Evolutionary conservation across 2,113 vertebrate genomes (phyloP).

Genomic region (Labeo rohita): DNA sequence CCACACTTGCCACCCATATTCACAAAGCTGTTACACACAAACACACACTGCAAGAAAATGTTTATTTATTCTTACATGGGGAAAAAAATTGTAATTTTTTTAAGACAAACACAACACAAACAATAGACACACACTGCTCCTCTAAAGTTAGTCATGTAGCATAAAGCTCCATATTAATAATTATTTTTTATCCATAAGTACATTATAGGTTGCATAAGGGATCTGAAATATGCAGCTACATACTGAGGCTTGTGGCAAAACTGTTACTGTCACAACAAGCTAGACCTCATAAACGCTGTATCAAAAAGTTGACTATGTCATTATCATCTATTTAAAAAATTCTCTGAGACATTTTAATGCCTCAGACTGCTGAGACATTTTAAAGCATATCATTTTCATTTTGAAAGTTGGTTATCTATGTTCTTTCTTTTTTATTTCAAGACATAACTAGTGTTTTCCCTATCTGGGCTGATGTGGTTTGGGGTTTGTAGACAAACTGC

Average conservation of each 20-base stretch:
- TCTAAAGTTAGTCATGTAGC: background rate
- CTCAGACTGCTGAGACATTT: constrained; percentile 10
- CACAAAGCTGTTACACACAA: background rate
- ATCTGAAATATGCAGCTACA: constrained; percentile 18
- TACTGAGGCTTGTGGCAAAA: constrained; percentile 20
- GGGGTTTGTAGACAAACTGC: constrained; percentile 36
- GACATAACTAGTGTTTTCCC: constrained; percentile 17
- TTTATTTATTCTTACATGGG: background rate
- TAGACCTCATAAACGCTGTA: background rate
- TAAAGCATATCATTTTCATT: constrained; percentile 31
- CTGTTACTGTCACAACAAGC: background rate
- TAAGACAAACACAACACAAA: background rate
- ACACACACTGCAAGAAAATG: background rate
- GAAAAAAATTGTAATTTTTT: background rate
- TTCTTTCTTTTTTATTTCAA: constrained; percentile 5
- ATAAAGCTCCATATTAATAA: constrained; percentile 26
- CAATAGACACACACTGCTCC: background rate
- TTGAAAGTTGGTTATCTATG: constrained; percentile 6
- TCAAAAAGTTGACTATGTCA: constrained; percentile 23
- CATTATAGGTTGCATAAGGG: constrained; percentile 16
- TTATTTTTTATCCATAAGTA: constrained; percentile 22
- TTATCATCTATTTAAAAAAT: constrained; percentile 29
- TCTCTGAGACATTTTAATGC: constrained; percentile 11
- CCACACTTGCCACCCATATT: background rate
- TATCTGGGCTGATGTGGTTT: constrained; percentile 25